Conservation (phyloP, 35 echinoderm and acorn worm genomes). For the Ophiothrix spiculata region DNA sequence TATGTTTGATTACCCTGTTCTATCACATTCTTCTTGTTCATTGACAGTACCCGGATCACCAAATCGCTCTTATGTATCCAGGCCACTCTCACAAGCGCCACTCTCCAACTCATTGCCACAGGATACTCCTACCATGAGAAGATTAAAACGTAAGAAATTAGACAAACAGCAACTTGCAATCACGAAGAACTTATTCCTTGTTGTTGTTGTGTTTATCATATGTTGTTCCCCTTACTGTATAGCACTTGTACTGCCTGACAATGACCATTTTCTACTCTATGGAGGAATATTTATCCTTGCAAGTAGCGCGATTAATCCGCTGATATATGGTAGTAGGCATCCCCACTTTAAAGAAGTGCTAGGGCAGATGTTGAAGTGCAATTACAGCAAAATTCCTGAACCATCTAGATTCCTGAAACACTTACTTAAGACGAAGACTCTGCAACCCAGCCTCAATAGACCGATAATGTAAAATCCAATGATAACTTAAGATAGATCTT, state of each 20-base stretch:
- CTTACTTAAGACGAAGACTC: not conserved
- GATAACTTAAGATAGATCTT: no score
- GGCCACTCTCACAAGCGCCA: not conserved
- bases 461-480: no score
- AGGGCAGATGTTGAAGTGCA: conserved; percentile 26
- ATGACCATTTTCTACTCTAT: conserved; percentile 40
- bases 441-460: no score
- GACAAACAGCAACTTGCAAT: conserved; percentile 43
- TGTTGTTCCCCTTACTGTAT: conserved; percentile 48
- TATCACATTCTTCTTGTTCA: not conserved
- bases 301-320: conserved; percentile 36
- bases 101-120: not conserved
- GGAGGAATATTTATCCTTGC: conserved; percentile 16
- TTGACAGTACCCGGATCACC: no score
- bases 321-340: conserved; percentile 52
- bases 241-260: conserved; percentile 34
- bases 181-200: conserved; percentile 66
- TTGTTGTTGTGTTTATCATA: conserved; percentile 41
- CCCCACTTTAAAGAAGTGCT: conserved; percentile 51
- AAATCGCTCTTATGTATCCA: not conserved
- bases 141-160: not conserved
- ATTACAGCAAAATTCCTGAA: conserved; percentile 26
- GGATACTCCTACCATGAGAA: not conserved
- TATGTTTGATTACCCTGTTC: not conserved
- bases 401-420: conserved; percentile 23